Evolutionary conservation across 2,113 vertebrate genomes (phyloP), one percentile per base, ranked within the genome.

Genomic region (Microcebus lehilahytsara): DNA sequence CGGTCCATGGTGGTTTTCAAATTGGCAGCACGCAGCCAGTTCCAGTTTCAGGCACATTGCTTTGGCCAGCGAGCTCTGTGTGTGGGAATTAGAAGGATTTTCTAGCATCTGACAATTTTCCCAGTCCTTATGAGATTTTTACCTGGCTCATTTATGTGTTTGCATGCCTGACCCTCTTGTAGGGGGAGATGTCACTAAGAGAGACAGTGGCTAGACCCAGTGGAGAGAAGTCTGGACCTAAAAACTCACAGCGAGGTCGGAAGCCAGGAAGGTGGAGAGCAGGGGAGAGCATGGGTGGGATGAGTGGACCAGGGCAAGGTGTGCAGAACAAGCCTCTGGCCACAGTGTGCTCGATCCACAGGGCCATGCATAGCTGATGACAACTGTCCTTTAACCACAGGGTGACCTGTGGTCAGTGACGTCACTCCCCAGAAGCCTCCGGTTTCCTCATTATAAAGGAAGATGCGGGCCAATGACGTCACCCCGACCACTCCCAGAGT

Each of bases 281-380:
- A 8, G 90, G 40, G 9, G 14, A 5, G 8, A 30, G 13, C 0
- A 0, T 5, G 14, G 49, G 22, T 10, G 4, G 5, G 7, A 6
- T 0, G 13, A 16, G 49, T 32, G 5, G 25, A 27, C 1, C 2
- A 7, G 10, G 8, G 7, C 12, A 6, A 6, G 10, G 5, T 0
- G 1, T 34, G 14, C 6, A 14, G 30, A 32, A 9, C 3, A 8
- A 25, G 13, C 6, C 4, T n/a, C 56, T 42, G 71, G 20, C 5
- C 1, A 1, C 5, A 0, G 2, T 11, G 17, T 12, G 12, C 56
- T 30, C 25, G 4, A 34, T 89, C 20, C 62, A 3, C 9, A 0
- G 37, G 42, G 19, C 49, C 40, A 3, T 5, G 34, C 53, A 8
- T 22, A 69, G 37, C 14, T 60, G 77, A 3, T 19, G 77, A 62